Base-by-base conservation (phyloP, 2,797 vertebrate species). In the Rhyacichthys aspro region DNA sequence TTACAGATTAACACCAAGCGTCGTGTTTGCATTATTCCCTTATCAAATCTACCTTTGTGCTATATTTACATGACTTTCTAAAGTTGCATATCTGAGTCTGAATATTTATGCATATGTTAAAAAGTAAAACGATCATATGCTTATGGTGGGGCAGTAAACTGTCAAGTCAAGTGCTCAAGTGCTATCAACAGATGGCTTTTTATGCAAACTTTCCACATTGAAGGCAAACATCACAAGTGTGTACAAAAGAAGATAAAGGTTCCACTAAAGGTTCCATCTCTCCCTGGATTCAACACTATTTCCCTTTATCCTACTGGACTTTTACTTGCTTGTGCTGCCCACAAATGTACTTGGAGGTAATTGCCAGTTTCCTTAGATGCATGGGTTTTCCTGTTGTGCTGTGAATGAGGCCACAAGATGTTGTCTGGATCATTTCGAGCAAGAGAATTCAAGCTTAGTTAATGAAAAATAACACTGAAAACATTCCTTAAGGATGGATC, bases 341-440 rank as follows among this genome's bases (percentile, higher is more conserved):
- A 64, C 72, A 75, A 77, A 86, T 62, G 55, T 47, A 69, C 47
- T 69, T 75, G 61, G 55, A 69, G 63, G 76, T 85, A 81, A 90
- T 79, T 68, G 70, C 81, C 79, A 45, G 53, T 58, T 83, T 88
- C 79, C 75, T 85, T 53, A 58, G 41, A 73, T 79, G 67, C 41
- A 5, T 32, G 43, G 43, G 56, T 79, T 79, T 82, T 69, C 75
- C 67, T 81, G 79, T 75, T 79, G 48, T 69, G 59, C 61, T 54
- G 47, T 68, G 71, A 53, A 18, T 54, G 55, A 67, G 60, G 18
- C 42, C 60, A 62, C 46, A 75, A 64, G 49, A 43, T 70, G 43
- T 18, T 23, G 59, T 74, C 33, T 60, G 49, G 33, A 11, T 16
- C 74, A 58, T 59, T 64, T 86, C 79, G 54, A 76, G 84, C 61